Base-by-base conservation (phyloP, 2,888 invertebrate species). In the Sthenelais limicola region DNA sequence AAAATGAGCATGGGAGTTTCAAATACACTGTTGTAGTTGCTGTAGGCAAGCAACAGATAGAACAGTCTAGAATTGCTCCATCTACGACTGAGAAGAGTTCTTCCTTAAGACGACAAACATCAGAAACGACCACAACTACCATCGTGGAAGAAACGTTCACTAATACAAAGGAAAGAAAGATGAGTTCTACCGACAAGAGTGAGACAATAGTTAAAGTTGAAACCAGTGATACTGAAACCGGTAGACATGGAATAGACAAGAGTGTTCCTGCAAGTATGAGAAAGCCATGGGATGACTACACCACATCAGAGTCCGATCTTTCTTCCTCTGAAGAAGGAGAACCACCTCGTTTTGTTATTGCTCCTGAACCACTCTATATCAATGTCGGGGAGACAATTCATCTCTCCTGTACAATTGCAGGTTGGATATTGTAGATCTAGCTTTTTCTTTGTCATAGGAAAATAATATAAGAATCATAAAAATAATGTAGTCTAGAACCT, bases 341-440 rank as follows among this genome's bases (percentile, higher is more conserved):
- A 21, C 38, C 38, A 3, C 47, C 73, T 32, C 18, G 52, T 2
- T 35, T 35, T 32, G 26, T 67, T 24, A 28, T 67, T 18, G 52
- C 54, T 38, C 77, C 77, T 21, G 12, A 67, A 38, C 68, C 73
- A 28, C 32, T 71, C 26, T 66, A 52, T 0, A 70, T 74, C 28
- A 54, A 70, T 24, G 74, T 73, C 33, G 76, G 76, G 47, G 68
- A 76, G 47, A 72, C 51, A 33, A 52, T 69, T 33, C 32, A 30
- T 62, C 66, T 74, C 32, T 62, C 47, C 1, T 73, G 67, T 30
- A 52, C 56, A 32, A 38, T 73, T 12, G 24, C 75, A 38, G 68
- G 69, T 54, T 30, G 58, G 68, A 54, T 7, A 12, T 30, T 43
- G 47, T 43, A 15, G n/a, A n/a, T n/a, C n/a, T n/a, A n/a, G n/a